Evolutionary conservation across 2,113 vertebrate species (phyloP).

Genomic region (Corydoras maculifer): DNA sequence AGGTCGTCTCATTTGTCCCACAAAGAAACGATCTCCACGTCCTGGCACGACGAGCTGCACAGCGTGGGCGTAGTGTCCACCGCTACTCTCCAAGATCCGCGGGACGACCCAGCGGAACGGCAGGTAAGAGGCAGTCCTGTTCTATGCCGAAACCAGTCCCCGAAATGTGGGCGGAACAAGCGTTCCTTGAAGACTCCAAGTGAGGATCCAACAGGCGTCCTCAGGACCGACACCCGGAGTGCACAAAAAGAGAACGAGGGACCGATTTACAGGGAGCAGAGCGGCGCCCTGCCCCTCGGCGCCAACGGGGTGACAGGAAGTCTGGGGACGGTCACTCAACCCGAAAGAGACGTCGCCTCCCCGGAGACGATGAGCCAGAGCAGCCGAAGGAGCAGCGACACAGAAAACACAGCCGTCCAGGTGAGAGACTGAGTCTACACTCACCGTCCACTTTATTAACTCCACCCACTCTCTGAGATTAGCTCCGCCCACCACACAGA

Average conservation of each 20-base stretch:
- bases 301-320: conserved; percentile 63
- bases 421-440: conserved; percentile 37
- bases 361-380: conserved; percentile 54
- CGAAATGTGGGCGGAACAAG: conserved; percentile 45
- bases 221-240: too few relatives aligned
- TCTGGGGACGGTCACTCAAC: conserved; percentile 38
- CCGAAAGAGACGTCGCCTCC: conserved; percentile 50
- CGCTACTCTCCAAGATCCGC: conserved; percentile 45
- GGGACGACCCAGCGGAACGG: conserved; percentile 23
- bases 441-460: too few relatives aligned
- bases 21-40: conserved; percentile 36
- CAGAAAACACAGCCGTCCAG: conserved; percentile 51
- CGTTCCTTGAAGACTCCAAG: conserved; percentile 31
- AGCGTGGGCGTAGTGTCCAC: conserved; percentile 25
- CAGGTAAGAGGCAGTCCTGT: conserved; percentile 22
- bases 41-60: conserved; percentile 33
- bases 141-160: conserved; percentile 44
- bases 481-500: too few relatives aligned
- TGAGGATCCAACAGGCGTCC: too few relatives aligned
- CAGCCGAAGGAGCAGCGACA: conserved; percentile 47
- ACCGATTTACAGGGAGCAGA: conserved; percentile 15
- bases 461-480: too few relatives aligned
- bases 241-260: neutral
- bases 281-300: conserved; percentile 45
- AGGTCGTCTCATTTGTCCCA: conserved; percentile 32